These are phyloP conservation scores for Nixonia krombeini DNA, from an alignment of 1,140 invertebrate genomes.

Conservation along the genomic window DNA sequence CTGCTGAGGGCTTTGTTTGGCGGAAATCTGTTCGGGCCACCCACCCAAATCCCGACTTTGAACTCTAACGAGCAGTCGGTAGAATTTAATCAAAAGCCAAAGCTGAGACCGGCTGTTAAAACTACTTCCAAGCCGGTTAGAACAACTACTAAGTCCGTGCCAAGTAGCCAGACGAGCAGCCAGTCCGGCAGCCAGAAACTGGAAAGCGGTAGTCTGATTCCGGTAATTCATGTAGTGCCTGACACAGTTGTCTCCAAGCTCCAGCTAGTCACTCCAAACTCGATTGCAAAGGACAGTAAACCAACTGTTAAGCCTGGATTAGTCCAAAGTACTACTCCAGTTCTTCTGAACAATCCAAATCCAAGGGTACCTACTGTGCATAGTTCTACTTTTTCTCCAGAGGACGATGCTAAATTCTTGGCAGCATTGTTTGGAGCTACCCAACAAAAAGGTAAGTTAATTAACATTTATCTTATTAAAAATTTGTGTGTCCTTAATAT, in stretches of 20 bases:
- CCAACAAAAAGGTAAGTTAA: conserved; percentile 39
- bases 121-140: conserved; percentile 10
- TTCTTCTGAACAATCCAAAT: conserved; percentile 37
- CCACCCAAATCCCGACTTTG: conserved; percentile 10
- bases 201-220: background rate
- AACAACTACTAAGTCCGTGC: conserved; percentile 41
- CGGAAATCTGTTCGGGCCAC: conserved; percentile 47
- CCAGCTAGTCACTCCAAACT: conserved; percentile 4
- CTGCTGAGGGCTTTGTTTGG: conserved; percentile 62
- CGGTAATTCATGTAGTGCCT: conserved; percentile 3
- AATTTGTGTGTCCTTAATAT: no score
- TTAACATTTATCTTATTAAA: no score
- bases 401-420: conserved; percentile 64
- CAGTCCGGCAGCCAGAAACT: conserved; percentile 22
- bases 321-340: conserved; percentile 2
- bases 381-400: conserved; percentile 56
- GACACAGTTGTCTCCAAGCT: conserved; percentile 9
- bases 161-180: no score
- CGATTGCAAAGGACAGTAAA: background rate
- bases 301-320: no score
- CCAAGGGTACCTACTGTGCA: conserved; percentile 16
- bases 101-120: conserved; percentile 14
- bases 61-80: conserved; percentile 11
- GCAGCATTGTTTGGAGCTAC: conserved; percentile 50
- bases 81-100: conserved; percentile 14